phyloP scores from a whole-genome alignment of 2,888 invertebrate genomes.

The Orchestes rusci region DNA sequence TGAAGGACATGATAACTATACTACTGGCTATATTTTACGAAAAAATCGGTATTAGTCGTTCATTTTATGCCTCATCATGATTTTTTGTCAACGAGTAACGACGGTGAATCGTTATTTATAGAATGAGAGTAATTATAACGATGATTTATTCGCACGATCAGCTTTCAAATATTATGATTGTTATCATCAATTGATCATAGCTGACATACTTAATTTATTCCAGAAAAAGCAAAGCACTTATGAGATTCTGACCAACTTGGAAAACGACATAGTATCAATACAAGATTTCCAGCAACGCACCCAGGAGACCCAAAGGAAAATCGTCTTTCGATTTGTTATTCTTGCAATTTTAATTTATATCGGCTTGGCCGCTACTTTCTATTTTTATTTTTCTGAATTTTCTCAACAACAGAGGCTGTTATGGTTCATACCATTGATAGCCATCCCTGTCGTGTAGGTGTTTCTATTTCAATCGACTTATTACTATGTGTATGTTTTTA shows the following conservation, averaged over 20 bases:
- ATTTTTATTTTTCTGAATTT: constrained; percentile 72
- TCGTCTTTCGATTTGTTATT: constrained; percentile 67
- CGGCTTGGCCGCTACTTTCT: constrained; percentile 66
- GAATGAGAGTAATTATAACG: no score
- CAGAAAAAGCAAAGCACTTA: constrained; percentile 53
- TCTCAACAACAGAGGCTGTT: constrained; percentile 66
- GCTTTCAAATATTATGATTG: no score
- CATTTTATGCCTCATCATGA: no score
- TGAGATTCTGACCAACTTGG: constrained; percentile 61
- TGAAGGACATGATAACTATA: no score
- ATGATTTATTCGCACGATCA: no score
- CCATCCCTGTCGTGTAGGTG: constrained; percentile 79
- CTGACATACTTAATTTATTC: no score
- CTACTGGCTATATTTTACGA: no score
- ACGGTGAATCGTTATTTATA: no score
- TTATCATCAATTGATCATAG: no score
- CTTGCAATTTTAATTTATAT: constrained; percentile 58
- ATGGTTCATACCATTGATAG: constrained; percentile 69
- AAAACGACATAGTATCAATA: constrained; percentile 71
- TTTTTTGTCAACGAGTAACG: no score
- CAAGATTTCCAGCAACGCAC: constrained; percentile 75
- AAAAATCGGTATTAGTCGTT: no score
- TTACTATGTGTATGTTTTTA: constrained; percentile 16
- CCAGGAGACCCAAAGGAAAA: constrained; percentile 71
- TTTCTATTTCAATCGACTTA: neutral